Conservation (phyloP, 2,113 vertebrate species). For the Plecturocebus donacophilus region DNA sequence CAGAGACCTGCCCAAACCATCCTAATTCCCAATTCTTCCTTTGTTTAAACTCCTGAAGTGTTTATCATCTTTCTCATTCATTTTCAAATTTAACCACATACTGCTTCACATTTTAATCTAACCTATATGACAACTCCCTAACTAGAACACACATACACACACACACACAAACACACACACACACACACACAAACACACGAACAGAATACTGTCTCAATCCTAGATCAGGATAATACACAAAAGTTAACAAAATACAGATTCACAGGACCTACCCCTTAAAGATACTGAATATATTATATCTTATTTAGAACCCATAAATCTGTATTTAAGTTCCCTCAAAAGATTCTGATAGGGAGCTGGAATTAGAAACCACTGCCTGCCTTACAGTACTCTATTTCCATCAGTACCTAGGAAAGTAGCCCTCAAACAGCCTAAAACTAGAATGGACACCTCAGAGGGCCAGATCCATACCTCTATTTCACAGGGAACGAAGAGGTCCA, state of each 20-base stretch:
- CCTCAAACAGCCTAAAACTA: constrained; percentile 2
- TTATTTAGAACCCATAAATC: not conserved
- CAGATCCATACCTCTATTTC: not conserved
- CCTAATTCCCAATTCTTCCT: not conserved
- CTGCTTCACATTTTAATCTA: not conserved
- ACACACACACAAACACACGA: not conserved
- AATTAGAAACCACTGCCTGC: not conserved
- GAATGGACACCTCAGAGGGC: not conserved
- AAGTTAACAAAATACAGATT: not conserved
- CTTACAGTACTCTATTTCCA: not conserved
- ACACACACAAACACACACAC: not conserved
- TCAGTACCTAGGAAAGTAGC: not conserved
- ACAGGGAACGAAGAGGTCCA: not conserved
- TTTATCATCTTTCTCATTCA: constrained; percentile 16
- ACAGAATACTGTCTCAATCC: not conserved
- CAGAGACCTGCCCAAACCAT: not conserved
- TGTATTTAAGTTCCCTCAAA: not conserved
- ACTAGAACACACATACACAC: not conserved
- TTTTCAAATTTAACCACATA: constrained; percentile 54
- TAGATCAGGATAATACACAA: constrained; percentile 25
- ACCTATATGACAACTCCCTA: not conserved
- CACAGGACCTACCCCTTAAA: not conserved
- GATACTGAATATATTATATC: not conserved
- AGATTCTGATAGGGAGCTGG: not conserved
- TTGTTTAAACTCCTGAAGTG: constrained; percentile 4